Evolutionary conservation across 2,113 vertebrate species (phyloP).

Genomic region (Phrynocephalus versicolor): DNA sequence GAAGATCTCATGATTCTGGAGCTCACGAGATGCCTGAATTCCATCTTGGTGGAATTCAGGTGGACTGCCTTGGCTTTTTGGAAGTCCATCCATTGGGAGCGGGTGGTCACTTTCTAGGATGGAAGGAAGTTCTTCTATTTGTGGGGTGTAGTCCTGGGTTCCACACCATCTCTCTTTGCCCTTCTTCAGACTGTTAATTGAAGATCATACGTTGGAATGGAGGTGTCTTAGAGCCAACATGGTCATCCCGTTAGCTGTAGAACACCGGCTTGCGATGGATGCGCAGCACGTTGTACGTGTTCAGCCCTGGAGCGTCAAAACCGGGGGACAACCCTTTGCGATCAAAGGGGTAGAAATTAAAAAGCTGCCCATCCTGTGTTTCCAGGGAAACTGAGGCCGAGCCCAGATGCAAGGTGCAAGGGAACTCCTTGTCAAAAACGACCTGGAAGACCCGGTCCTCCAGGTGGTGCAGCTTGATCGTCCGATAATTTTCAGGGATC

Average conservation of each 20-base stretch:
- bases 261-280: slow-evolving; percentile 79
- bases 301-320: slow-evolving; percentile 90
- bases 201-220: slow-evolving; percentile 32
- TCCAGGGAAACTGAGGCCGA: slow-evolving; percentile 86
- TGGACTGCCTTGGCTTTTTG: neutral
- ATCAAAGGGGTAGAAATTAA: slow-evolving; percentile 85
- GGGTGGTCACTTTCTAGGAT: neutral
- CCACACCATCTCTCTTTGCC: slow-evolving; percentile 37
- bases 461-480: slow-evolving; percentile 84
- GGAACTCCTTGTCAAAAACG: slow-evolving; percentile 87
- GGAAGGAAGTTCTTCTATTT: neutral
- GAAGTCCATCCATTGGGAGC: neutral
- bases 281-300: slow-evolving; percentile 86
- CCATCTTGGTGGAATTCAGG: neutral
- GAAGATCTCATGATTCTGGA: neutral
- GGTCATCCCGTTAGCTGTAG: slow-evolving; percentile 53
- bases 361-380: slow-evolving; percentile 87
- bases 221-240: neutral
- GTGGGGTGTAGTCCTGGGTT: slow-evolving; percentile 16
- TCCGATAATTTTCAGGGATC: slow-evolving; percentile 82
- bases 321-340: slow-evolving; percentile 83
- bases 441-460: slow-evolving; percentile 87
- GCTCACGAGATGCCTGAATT: neutral
- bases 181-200: neutral
- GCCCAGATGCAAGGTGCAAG: slow-evolving; percentile 82